These are phyloP conservation scores for Globodera rostochiensis DNA, from an alignment of 1,140 invertebrate species.

Conservation along the genomic window DNA sequence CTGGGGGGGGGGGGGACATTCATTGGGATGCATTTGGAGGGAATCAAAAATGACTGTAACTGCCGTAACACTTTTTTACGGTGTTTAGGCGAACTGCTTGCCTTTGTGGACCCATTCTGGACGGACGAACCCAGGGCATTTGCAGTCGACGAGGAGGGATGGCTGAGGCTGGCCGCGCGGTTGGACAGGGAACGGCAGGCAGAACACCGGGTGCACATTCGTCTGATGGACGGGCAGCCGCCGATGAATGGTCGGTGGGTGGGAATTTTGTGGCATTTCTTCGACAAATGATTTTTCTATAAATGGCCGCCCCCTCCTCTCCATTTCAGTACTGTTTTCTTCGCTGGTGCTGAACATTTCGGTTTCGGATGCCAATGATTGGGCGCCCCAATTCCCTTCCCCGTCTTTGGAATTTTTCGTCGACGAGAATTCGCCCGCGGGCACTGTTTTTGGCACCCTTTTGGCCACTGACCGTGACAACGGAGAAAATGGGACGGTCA, in stretches of 20 bases:
- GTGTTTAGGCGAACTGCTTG: not conserved
- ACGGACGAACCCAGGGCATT: not conserved
- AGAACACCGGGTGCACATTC: constrained; percentile 5
- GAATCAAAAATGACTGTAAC: too few relatives aligned
- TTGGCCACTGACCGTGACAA: constrained; percentile 2
- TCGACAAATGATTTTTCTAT: not conserved
- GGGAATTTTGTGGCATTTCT: not conserved
- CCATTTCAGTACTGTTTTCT: constrained; percentile 6
- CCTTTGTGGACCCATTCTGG: constrained; percentile 1
- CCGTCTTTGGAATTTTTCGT: constrained; percentile 4
- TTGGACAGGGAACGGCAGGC: constrained; percentile 1
- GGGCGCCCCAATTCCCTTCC: not conserved
- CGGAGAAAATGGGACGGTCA: not conserved
- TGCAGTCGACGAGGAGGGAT: not conserved
- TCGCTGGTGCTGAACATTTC: constrained; percentile 13
- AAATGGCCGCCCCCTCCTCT: not conserved
- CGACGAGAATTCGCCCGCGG: constrained; percentile 10
- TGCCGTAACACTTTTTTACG: not conserved
- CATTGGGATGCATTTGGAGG: not conserved
- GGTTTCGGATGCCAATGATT: constrained; percentile 9
- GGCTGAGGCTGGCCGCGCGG: not conserved
- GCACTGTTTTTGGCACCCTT: constrained; percentile 21
- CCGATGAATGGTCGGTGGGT: not conserved
- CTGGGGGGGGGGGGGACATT: not conserved
- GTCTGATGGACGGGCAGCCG: not conserved